Base-by-base conservation (phyloP, 2,797 vertebrate genomes). In the Enteromius radiatus region DNA sequence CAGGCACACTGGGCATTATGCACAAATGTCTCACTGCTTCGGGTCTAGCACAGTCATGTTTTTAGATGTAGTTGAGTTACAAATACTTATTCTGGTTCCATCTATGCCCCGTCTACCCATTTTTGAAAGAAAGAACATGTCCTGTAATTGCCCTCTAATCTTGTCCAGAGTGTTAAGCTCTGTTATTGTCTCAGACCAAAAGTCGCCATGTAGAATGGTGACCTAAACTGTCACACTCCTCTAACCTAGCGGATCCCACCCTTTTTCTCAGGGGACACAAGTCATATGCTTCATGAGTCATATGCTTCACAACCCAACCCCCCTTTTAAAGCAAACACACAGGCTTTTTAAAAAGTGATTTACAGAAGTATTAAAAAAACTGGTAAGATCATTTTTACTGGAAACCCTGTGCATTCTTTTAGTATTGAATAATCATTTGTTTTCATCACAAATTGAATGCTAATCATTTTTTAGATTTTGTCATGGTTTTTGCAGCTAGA, bases 71-170 rank as follows among this genome's bases (percentile, higher is more conserved):
- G 74, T 59, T 15, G 38, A 17, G 54, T 74, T 54, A 56, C 38
- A 74, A 56, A 74, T 54, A 74, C 49, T 19, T 10, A 21, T 65
- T 65, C 33, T 65, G 64, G 64, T 67, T 67, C 64, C 10, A 33
- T 65, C 31, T 65, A 33, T 11, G 33, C 59, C 14, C 9, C 49
- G 69, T 33, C 45, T 49, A 71, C 28, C 31, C 10, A 31, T 36
- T 54, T 54, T 23, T 54, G 19, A 56, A 56, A 36, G 49, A 3
- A 1, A 36, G 21, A 38, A 38, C 7, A 0, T 38, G 49, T 74
- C 31, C 31, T 56, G 49, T 56, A 49, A 74, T 56, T 38, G 71
- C 21, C 21, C 31, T 74, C 49, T 56, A 74, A 56, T 74, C 71
- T 21, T 17, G 21, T 23, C 21, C 33, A 56, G 21, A 38, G 31